phyloP scores from a whole-genome alignment of 2,888 invertebrate species.

The Hydrotaea cyrtoneurina region DNA sequence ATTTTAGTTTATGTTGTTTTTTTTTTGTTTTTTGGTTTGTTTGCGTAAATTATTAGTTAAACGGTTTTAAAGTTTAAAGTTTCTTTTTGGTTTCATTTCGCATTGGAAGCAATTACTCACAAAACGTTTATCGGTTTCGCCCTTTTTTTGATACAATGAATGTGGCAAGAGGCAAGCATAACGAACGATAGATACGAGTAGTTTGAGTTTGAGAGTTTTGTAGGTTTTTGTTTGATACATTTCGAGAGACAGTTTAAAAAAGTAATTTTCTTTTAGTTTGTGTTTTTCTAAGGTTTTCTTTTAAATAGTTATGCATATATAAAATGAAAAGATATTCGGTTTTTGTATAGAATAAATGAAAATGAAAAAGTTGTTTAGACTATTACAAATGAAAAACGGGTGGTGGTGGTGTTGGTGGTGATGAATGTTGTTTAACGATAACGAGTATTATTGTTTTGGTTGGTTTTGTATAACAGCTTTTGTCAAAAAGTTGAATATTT shows the following conservation, averaged over 20 bases:
- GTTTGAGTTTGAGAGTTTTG: slow-evolving; percentile 58
- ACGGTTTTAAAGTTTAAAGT: slow-evolving; percentile 21
- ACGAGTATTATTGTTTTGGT: slow-evolving; percentile 14
- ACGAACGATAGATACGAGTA: slow-evolving; percentile 62
- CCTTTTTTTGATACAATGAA: slow-evolving; percentile 79
- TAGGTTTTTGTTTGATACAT: slow-evolving; percentile 42
- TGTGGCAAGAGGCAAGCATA: slow-evolving; percentile 73
- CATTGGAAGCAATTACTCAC: slow-evolving; percentile 81
- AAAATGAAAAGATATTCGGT: slow-evolving; percentile 42
- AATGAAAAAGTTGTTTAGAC: slow-evolving; percentile 3
- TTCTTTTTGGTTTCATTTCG: slow-evolving; percentile 65
- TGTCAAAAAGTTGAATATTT: slow-evolving; percentile 57
- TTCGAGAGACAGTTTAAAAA: slow-evolving; percentile 48
- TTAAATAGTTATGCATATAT: slow-evolving; percentile 39
- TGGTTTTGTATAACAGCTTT: slow-evolving; percentile 60
- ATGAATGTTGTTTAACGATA: slow-evolving; percentile 2
- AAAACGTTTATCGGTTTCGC: slow-evolving; percentile 81
- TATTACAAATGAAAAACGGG: slow-evolving; percentile 18
- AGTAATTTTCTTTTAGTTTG: background rate
- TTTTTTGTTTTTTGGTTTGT: slow-evolving; percentile 5
- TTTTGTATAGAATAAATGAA: slow-evolving; percentile 8
- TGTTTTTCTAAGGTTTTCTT: slow-evolving; percentile 28
- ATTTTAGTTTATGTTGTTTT: background rate
- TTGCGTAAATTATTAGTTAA: slow-evolving; percentile 27
- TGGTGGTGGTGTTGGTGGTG: too few species aligned